Evolutionary conservation across 64 coral and sea anemone species (phyloP).

Genomic region (Montipora cactus): DNA sequence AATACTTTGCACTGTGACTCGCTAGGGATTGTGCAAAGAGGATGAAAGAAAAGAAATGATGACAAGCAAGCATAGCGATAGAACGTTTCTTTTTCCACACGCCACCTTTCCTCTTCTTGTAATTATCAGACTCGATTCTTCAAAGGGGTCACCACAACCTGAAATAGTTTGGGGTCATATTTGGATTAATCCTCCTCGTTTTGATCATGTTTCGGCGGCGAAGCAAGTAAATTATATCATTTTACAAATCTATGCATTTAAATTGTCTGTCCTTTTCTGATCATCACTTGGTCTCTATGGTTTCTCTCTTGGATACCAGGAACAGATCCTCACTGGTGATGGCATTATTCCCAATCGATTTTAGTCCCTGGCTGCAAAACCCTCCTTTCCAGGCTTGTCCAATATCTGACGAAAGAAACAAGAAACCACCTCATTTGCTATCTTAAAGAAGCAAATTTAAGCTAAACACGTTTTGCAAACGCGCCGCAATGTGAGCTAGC

Average conservation of each 20-base stretch:
- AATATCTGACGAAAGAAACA: neutral
- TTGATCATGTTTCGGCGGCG: neutral
- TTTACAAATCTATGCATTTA: slow-evolving; percentile 5
- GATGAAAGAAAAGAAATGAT: too few relatives aligned
- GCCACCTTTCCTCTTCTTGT: neutral
- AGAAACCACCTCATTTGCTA: too few relatives aligned
- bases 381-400: neutral
- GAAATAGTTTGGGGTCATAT: too few relatives aligned
- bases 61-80: too few relatives aligned
- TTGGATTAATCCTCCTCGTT: neutral
- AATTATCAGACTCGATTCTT: too few relatives aligned
- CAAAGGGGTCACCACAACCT: too few relatives aligned
- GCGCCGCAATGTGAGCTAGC: too few relatives aligned
- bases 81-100: too few relatives aligned
- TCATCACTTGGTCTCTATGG: neutral
- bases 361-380: neutral
- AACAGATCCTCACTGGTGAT: neutral
- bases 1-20: too few relatives aligned
- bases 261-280: neutral
- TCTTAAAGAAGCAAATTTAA: too few relatives aligned
- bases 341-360: neutral
- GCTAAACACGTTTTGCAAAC: too few relatives aligned
- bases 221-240: neutral
- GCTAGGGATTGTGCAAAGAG: too few relatives aligned
- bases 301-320: neutral